These are phyloP conservation scores for Platyura marginata DNA, from an alignment of 1,140 invertebrate genomes.

Conservation along the genomic window DNA sequence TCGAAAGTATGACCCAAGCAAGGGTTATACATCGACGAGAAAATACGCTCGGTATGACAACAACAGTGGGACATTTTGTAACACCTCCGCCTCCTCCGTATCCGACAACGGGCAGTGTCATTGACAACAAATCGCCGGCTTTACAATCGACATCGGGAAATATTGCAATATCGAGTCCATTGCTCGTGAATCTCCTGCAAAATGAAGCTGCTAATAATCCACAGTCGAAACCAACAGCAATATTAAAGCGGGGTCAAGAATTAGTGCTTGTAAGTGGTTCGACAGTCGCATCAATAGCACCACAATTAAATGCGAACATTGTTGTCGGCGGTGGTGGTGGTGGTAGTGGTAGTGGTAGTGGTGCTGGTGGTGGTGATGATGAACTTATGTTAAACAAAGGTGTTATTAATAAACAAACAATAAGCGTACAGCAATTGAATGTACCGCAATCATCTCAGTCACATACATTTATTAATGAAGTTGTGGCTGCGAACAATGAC, in stretches of 20 bases:
- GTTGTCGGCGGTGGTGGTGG: not conserved
- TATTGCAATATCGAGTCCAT: conserved; percentile 64
- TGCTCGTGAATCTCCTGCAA: conserved; percentile 79
- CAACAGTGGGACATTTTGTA: not conserved
- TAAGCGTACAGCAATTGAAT: not conserved
- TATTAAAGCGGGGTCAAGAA: not conserved
- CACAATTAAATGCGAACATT: not conserved
- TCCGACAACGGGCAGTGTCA: conserved; percentile 13
- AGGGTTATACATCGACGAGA: conserved; percentile 35
- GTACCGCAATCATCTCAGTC: not conserved
- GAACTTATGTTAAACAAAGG: not conserved
- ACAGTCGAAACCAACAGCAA: not conserved
- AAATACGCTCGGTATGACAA: conserved; percentile 7
- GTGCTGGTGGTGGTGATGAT: not conserved
- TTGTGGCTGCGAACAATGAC: conserved; percentile 18
- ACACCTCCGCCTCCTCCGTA: conserved; percentile 27
- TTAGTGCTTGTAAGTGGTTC: not conserved
- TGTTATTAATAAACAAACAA: conserved; percentile 1
- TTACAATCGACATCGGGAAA: conserved; percentile 17
- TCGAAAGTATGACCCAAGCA: conserved; percentile 79
- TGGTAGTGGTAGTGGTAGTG: too few species aligned
- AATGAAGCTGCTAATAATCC: conserved; percentile 42
- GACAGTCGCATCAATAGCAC: not conserved
- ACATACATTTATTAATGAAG: not conserved
- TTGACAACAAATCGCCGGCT: not conserved